Conservation (phyloP, 2,888 invertebrate genomes). For the Tetrapedia diversipes region DNA sequence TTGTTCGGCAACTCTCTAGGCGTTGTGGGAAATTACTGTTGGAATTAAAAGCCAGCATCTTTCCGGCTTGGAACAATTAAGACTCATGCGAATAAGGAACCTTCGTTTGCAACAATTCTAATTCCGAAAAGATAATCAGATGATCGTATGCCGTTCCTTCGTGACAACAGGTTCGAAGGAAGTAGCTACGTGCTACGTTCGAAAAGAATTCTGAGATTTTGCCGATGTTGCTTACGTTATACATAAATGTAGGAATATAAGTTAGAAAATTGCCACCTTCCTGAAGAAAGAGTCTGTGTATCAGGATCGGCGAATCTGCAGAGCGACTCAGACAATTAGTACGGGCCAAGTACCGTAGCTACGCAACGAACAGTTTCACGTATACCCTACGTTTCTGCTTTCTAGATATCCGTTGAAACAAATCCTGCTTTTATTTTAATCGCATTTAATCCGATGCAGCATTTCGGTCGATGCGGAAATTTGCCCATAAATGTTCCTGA, state of each 20-base stretch:
- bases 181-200: not conserved
- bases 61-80: conserved; percentile 39
- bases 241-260: conserved; percentile 36
- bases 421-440: too few relatives aligned
- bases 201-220: not conserved
- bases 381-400: too few relatives aligned
- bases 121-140: not conserved
- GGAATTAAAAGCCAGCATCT: not conserved
- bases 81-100: conserved; percentile 20
- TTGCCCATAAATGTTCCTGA: not conserved
- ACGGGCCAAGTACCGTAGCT: conserved; percentile 33
- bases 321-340: conserved; percentile 19
- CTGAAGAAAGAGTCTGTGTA: conserved; percentile 16
- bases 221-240: not conserved
- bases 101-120: not conserved
- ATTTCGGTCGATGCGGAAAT: too few relatives aligned
- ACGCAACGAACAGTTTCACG: conserved; percentile 15
- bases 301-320: conserved; percentile 38
- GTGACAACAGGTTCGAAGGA: not conserved
- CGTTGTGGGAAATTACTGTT: conserved; percentile 28
- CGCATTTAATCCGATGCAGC: too few relatives aligned
- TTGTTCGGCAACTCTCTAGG: not conserved
- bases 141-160: not conserved
- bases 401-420: too few relatives aligned
- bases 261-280: conserved; percentile 37